phyloP scores from a whole-genome alignment of 2,888 invertebrate genomes.

The Odontomyia ornata region DNA sequence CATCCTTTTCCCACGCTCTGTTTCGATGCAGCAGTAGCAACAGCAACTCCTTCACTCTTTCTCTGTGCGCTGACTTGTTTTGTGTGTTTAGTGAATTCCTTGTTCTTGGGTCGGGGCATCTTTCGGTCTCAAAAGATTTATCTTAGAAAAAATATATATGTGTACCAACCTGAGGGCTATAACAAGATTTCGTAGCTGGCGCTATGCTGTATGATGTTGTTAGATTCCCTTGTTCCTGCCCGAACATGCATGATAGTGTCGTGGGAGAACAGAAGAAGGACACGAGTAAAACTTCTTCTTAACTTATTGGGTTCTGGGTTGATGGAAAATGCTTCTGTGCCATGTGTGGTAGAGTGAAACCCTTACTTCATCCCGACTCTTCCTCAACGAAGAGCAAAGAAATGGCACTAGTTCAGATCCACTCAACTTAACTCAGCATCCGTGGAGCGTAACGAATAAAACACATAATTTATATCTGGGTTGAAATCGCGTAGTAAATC shows the following conservation, averaged over 20 bases:
- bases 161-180: conserved; percentile 1
- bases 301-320: neutral
- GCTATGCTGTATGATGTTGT: neutral
- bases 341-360: neutral
- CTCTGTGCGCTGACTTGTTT: neutral
- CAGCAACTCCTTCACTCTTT: neutral
- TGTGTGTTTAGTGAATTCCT: neutral
- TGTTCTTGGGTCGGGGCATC: neutral
- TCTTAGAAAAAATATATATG: conserved; percentile 5
- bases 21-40: neutral
- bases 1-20: conserved; percentile 1
- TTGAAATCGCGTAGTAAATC: conserved; percentile 16
- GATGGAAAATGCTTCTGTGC: neutral
- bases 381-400: neutral
- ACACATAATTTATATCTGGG: conserved; percentile 23
- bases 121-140: neutral
- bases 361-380: no score
- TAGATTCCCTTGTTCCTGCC: conserved; percentile 5
- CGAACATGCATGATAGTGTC: neutral
- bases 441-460: conserved; percentile 8
- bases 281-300: neutral
- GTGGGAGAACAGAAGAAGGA: neutral
- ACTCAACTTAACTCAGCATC: neutral
- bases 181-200: conserved; percentile 31
- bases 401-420: neutral